Evolutionary conservation across 2,113 vertebrate species (phyloP), one percentile per base, ranked within the genome.

Genomic region (Trematomus loennbergii): DNA sequence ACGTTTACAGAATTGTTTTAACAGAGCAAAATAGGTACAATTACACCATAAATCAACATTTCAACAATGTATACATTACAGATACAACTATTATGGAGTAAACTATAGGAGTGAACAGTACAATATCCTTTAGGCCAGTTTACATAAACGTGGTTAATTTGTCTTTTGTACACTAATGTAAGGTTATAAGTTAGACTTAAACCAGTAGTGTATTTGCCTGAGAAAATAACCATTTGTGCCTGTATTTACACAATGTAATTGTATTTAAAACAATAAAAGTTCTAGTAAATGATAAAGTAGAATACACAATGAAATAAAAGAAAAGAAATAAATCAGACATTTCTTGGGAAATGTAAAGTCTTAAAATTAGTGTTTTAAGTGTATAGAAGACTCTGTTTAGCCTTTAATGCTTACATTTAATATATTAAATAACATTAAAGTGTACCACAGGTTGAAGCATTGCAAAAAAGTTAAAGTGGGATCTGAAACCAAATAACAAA

Each of bases 31-130:
- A 48, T 12, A 58, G 36, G 8, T 64, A 50, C 13, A 70, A n/a
- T 8, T 40, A 25, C 7, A 54, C 20, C 43, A 43, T 52, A 25
- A 81, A 70, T 70, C 16, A 18, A 53, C 54, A 67, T 61, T 52
- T 36, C 3, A 60, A 13, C 61, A 40, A 55, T 25, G 4, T 36
- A 46, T 43, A 65, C n/a, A n/a, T n/a, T n/a, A n/a, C 9, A 64
- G n/a, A 71, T 62, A 45, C 2, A 71, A 58, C 52, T 25, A 13
- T 15, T 2, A 25, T n/a, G 50, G 40, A 55, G 3, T 55, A 48
- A 63, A 46, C 22, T 55, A 55, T 12, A n/a, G 1, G 9, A 17
- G 55, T 22, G 33, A 12, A 67, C 36, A 52, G 15, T 49, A 9
- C 16, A 61, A 22, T 61, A 13, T 43, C 65, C 29, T 9, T 40